Evolutionary conservation across 2,797 vertebrate species (phyloP).

Genomic region (Sebastes vulpes): DNA sequence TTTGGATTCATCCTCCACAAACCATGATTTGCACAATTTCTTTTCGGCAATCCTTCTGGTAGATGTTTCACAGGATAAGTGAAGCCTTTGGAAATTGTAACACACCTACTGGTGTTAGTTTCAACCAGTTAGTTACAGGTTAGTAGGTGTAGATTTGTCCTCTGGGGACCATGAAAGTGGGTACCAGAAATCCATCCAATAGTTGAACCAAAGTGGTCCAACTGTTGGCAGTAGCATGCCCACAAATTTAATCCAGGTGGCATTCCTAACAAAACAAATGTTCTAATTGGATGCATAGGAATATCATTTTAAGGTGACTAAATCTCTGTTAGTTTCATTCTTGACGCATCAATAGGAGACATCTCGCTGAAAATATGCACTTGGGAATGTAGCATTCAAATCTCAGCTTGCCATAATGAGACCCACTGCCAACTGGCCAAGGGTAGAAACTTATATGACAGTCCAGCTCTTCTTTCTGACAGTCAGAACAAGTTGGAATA

Average conservation of each 20-base stretch:
- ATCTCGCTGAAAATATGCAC: neutral
- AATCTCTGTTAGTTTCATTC: neutral
- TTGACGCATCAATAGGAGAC: neutral
- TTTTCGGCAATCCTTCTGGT: neutral
- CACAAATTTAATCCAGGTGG: neutral
- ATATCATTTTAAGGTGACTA: neutral
- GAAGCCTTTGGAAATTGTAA: neutral
- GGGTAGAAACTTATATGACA: neutral
- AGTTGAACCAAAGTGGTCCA: neutral
- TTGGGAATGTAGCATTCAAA: neutral
- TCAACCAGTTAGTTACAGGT: too few relatives aligned
- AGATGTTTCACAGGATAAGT: neutral
- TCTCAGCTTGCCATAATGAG: neutral
- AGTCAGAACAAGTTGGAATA: conserved; percentile 8
- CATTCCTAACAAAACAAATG: neutral
- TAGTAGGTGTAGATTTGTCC: neutral
- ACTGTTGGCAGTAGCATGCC: neutral
- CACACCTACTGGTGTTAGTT: neutral
- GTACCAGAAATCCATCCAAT: neutral
- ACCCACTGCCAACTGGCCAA: neutral
- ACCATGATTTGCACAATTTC: neutral
- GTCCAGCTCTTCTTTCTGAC: neutral
- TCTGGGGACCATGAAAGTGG: neutral
- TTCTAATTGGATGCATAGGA: neutral
- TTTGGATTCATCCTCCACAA: neutral